These are phyloP conservation scores for Caenorhabditis latens DNA, from an alignment of 1,140 invertebrate genomes.

Conservation along the genomic window DNA sequence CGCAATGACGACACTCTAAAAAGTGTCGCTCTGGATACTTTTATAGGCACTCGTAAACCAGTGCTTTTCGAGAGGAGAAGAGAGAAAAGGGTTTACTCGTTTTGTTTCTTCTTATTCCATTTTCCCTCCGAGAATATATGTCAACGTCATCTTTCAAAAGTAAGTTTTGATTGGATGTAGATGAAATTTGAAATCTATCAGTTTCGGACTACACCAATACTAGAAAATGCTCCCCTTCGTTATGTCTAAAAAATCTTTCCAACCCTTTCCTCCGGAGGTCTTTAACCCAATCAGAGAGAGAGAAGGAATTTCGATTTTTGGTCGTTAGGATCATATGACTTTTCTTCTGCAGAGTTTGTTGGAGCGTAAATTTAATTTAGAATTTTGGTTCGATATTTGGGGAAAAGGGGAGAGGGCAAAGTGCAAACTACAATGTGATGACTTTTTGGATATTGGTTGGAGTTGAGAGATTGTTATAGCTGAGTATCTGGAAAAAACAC, in stretches of 20 bases:
- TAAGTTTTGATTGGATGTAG: conserved; percentile 11
- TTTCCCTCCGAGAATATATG: neutral
- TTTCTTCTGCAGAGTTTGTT: neutral
- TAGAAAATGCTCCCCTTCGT: neutral
- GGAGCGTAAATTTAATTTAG: neutral
- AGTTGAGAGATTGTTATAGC: too few species aligned
- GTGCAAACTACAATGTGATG: neutral
- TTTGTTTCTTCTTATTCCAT: neutral
- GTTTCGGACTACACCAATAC: too few species aligned
- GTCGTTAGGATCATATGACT: neutral
- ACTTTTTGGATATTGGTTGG: too few species aligned
- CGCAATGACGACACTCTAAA: conserved; percentile 29
- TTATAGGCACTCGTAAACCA: conserved; percentile 44
- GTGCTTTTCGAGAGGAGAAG: neutral
- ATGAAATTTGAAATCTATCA: too few species aligned
- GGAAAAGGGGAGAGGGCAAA: neutral
- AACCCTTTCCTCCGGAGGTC: neutral
- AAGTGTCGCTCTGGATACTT: conserved; percentile 33
- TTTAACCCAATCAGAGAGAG: neutral
- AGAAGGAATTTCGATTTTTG: neutral
- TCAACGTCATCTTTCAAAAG: conserved; percentile 38
- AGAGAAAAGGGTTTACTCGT: neutral
- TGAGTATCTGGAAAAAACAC: too few species aligned
- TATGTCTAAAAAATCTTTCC: neutral
- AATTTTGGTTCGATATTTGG: neutral